phyloP scores from a whole-genome alignment of 2,888 invertebrate species.

The Ennomos fuscantarius region DNA sequence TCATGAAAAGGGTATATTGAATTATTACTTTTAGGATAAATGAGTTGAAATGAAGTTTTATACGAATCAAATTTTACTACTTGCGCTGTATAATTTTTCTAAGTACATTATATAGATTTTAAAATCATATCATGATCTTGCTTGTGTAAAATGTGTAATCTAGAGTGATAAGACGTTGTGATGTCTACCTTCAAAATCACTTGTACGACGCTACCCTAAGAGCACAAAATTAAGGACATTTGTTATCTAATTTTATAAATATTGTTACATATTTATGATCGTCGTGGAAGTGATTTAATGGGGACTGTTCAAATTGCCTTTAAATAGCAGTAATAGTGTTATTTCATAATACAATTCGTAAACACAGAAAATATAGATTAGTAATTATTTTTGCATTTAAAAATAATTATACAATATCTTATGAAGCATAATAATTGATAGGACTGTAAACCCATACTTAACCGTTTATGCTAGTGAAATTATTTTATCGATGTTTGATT shows the following conservation, averaged over 20 bases:
- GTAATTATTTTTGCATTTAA: constrained; percentile 61
- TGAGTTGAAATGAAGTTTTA: constrained; percentile 77
- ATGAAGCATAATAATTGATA: constrained; percentile 58
- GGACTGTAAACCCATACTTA: constrained; percentile 36
- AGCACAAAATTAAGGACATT: constrained; percentile 50
- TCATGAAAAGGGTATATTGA: constrained; percentile 82
- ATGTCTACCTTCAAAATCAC: constrained; percentile 43
- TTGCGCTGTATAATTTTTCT: constrained; percentile 74
- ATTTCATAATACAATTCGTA: constrained; percentile 37
- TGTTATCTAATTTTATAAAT: constrained; percentile 43
- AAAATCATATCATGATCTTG: constrained; percentile 76
- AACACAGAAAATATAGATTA: constrained; percentile 36
- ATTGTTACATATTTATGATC: constrained; percentile 32
- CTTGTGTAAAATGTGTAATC: constrained; percentile 59
- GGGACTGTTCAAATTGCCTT: constrained; percentile 48
- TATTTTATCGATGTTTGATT: constrained; percentile 24
- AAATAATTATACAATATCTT: constrained; percentile 34
- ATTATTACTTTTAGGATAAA: constrained; percentile 80
- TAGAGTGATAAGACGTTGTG: constrained; percentile 58
- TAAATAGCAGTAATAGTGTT: constrained; percentile 36
- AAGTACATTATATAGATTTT: constrained; percentile 72
- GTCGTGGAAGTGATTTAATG: constrained; percentile 34
- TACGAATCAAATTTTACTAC: constrained; percentile 78
- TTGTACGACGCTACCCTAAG: constrained; percentile 25
- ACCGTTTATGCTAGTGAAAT: constrained; percentile 9